These are phyloP conservation scores for Falco punctatus DNA, from an alignment of 2,113 vertebrate species.

Conservation along the genomic window DNA sequence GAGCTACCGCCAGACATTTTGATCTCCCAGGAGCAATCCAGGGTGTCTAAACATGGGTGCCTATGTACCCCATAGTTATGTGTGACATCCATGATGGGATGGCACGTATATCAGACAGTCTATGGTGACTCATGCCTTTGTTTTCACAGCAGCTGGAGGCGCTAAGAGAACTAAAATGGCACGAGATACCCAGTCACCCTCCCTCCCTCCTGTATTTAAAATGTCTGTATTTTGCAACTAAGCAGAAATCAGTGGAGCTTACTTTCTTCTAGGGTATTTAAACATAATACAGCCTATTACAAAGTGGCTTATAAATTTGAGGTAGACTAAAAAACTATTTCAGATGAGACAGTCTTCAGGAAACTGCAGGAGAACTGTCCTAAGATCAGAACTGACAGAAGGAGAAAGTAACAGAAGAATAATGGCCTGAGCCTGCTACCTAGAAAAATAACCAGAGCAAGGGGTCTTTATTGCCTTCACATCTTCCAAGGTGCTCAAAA, in stretches of 20 bases:
- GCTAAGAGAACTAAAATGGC: not conserved
- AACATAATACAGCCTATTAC: not conserved
- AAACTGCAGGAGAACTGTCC: not conserved
- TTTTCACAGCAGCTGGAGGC: not conserved
- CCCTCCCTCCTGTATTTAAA: not conserved
- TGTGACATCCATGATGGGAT: not conserved
- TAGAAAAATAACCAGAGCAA: not conserved
- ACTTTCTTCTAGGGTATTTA: not conserved
- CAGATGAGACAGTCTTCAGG: not conserved
- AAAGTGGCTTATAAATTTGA: not conserved
- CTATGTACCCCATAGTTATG: not conserved
- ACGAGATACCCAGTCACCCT: not conserved
- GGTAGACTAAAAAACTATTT: not conserved
- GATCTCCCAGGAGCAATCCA: not conserved
- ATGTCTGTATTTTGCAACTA: not conserved
- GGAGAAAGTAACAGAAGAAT: not conserved
- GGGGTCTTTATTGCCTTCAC: not conserved
- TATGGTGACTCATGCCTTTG: not conserved
- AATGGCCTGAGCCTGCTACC: not conserved
- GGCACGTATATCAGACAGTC: not conserved
- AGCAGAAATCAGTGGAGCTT: not conserved
- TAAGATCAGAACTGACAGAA: not conserved
- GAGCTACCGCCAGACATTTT: not conserved
- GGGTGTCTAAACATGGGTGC: not conserved
- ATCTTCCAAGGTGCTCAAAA: not conserved